phyloP scores from a whole-genome alignment of 2,113 vertebrate genomes.

The Accipiter virgatus region DNA sequence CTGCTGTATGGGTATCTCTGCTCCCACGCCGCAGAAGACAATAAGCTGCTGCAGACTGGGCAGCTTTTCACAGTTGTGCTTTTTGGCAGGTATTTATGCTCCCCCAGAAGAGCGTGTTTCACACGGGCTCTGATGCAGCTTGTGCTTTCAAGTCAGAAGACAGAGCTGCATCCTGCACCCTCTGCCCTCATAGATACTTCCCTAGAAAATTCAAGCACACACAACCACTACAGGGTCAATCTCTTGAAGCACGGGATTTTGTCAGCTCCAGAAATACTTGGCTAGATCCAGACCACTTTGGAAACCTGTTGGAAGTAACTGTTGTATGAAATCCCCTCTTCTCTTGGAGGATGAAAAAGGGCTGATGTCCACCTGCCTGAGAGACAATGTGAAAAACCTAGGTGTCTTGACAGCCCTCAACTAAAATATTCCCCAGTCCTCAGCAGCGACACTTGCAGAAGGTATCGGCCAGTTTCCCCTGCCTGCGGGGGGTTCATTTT shows the following conservation, averaged over 20 bases:
- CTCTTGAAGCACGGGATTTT: not conserved
- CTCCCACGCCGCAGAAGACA: fast-evolving
- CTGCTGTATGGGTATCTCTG: fast-evolving
- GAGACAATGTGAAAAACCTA: not conserved
- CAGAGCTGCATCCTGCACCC: not conserved
- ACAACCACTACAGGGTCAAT: not conserved
- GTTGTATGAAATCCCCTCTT: not conserved
- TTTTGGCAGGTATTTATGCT: not conserved
- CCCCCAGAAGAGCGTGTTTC: not conserved
- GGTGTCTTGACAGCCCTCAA: not conserved
- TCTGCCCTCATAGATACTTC: not conserved
- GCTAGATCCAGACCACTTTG: not conserved
- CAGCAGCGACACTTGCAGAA: not conserved
- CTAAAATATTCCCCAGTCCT: not conserved
- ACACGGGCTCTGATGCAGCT: not conserved
- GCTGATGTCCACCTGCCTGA: not conserved
- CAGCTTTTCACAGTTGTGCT: not conserved
- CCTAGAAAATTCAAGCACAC: not conserved
- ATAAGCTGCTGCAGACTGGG: not conserved
- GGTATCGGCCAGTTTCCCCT: not conserved
- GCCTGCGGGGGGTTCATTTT: not conserved
- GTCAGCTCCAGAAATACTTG: not conserved
- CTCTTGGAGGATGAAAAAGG: not conserved
- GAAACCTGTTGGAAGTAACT: not conserved
- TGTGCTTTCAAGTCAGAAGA: not conserved